phyloP scores from a whole-genome alignment of 1,140 invertebrate genomes.

The Calliphora vicina region DNA sequence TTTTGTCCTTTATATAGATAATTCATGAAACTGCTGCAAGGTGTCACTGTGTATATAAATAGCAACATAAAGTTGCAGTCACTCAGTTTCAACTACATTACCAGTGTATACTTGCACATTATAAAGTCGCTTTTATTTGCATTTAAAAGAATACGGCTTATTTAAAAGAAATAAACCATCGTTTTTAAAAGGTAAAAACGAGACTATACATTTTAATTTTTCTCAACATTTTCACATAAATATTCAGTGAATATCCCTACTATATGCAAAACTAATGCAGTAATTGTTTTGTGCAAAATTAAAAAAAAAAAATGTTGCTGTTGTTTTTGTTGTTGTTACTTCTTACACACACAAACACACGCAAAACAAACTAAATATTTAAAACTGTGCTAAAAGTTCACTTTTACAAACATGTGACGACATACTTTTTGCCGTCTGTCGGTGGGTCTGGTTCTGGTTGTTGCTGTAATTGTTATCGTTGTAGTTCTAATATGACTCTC shows the following conservation, averaged over 20 bases:
- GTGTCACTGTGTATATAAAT: no score
- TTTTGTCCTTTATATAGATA: no score
- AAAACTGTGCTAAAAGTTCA: conserved; percentile 4
- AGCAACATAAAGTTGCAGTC: no score
- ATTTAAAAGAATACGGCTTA: no score
- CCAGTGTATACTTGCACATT: no score
- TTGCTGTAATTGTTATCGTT: not conserved
- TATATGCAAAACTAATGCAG: not conserved
- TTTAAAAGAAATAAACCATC: no score
- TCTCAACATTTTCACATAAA: no score
- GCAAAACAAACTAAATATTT: not conserved
- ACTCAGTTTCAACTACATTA: no score
- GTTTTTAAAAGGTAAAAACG: no score
- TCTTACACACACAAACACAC: not conserved
- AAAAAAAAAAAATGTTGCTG: not conserved
- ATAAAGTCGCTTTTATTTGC: no score
- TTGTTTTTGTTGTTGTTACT: not conserved
- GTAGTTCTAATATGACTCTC: not conserved
- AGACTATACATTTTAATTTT: no score
- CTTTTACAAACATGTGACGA: conserved; percentile 1
- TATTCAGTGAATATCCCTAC: not conserved
- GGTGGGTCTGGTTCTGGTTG: not conserved
- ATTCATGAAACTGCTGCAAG: no score
- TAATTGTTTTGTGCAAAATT: not conserved
- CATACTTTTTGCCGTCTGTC: not conserved